Evolutionary conservation across 92 coral and sea anemone genomes (phyloP).

Genomic region (Pocillopora grandis): DNA sequence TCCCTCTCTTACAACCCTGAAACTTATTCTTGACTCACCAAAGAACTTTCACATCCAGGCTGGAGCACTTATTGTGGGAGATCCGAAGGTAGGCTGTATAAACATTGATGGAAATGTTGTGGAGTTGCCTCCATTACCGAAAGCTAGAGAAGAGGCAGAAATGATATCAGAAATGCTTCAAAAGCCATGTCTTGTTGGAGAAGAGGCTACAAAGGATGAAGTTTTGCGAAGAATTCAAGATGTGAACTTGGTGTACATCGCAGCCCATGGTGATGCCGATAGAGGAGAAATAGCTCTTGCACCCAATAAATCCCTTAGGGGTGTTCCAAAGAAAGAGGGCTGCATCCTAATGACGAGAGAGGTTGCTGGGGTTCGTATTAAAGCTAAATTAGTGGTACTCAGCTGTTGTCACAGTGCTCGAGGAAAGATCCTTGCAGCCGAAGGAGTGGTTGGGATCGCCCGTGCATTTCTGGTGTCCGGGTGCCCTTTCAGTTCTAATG

Average conservation of each 20-base stretch:
- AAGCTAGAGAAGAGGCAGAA: constrained; percentile 16
- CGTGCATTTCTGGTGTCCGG: not conserved
- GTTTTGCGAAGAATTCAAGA: constrained; percentile 14
- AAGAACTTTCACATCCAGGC: not conserved
- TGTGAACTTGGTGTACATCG: constrained; percentile 36
- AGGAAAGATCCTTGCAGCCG: constrained; percentile 13
- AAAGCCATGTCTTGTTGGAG: constrained; percentile 5
- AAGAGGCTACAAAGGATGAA: constrained; percentile 34
- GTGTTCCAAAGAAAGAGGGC: not conserved
- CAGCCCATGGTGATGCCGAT: constrained; percentile 46
- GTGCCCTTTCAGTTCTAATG: constrained; percentile 23
- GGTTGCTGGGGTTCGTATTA: constrained; percentile 14
- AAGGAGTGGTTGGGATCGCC: constrained; percentile 26
- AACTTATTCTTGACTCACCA: constrained; percentile 4
- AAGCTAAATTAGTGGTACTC: constrained; percentile 24
- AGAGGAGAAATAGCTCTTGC: constrained; percentile 29
- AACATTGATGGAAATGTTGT: not conserved
- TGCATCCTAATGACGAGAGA: not conserved
- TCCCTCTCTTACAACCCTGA: constrained; percentile 17
- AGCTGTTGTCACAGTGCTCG: constrained; percentile 24
- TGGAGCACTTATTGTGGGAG: constrained; percentile 22
- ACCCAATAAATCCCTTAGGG: not conserved
- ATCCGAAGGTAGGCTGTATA: constrained; percentile 15
- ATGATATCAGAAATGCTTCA: not conserved
- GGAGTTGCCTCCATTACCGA: not conserved